These are phyloP conservation scores for Zonitis immaculata DNA, from an alignment of 2,888 invertebrate genomes.

Conservation along the genomic window DNA sequence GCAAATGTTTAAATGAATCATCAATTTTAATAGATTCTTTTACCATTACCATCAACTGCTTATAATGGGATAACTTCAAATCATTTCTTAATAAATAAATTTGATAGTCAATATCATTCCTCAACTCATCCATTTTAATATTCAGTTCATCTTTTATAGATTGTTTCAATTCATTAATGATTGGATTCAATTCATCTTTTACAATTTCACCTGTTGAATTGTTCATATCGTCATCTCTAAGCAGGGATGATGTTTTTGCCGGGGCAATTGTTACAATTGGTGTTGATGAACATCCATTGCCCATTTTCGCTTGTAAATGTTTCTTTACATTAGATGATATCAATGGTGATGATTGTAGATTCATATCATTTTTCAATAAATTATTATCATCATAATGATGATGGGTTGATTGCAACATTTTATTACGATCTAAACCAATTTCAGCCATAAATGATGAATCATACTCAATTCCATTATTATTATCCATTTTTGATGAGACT, in stretches of 20 bases:
- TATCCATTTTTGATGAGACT: background rate
- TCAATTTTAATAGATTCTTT: constrained; percentile 42
- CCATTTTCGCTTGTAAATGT: background rate
- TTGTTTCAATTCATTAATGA: background rate
- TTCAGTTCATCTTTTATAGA: constrained; percentile 31
- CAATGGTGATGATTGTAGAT: background rate
- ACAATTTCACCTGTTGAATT: constrained; percentile 5
- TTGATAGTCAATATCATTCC: constrained; percentile 31
- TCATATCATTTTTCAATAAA: background rate
- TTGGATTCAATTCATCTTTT: background rate
- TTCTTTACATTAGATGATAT: background rate
- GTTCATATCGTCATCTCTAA: constrained; percentile 16
- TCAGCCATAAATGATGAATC: background rate
- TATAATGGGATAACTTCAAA: constrained; percentile 31
- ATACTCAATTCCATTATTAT: background rate
- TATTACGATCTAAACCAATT: background rate
- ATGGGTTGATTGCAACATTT: background rate
- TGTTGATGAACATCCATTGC: background rate
- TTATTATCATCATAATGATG: background rate
- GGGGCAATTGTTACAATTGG: background rate
- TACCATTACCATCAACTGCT: constrained; percentile 38
- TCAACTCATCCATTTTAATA: constrained; percentile 26
- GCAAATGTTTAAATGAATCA: constrained; percentile 28
- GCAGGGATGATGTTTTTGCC: no score
- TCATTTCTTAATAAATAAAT: constrained; percentile 30